Evolutionary conservation across 2,888 invertebrate species (phyloP).

Genomic region (Cordilura impudica): DNA sequence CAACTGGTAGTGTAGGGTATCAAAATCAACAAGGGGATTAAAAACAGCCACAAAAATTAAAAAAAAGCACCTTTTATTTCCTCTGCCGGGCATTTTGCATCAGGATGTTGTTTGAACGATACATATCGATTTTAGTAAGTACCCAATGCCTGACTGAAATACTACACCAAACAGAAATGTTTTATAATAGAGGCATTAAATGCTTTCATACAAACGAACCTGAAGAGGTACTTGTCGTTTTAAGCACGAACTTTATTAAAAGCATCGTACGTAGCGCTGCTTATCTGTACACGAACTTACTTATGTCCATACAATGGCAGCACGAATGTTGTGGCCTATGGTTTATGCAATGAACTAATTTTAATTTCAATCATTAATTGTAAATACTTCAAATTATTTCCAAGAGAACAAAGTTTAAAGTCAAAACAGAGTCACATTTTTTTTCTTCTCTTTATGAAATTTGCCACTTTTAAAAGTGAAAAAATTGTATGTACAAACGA

Average conservation of each 20-base stretch:
- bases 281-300: background rate
- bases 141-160: slow-evolving; percentile 43
- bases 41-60: slow-evolving; percentile 39
- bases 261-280: background rate
- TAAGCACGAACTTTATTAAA: slow-evolving; percentile 11
- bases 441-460: background rate
- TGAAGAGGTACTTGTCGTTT: slow-evolving; percentile 42
- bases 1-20: too few species aligned
- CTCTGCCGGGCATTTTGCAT: slow-evolving; percentile 37
- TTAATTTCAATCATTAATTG: slow-evolving; percentile 52
- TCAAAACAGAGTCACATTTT: too few species aligned
- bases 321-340: slow-evolving; percentile 14
- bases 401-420: too few species aligned
- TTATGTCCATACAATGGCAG: background rate
- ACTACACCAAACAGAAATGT: slow-evolving; percentile 22
- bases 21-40: too few species aligned
- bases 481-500: slow-evolving; percentile 40
- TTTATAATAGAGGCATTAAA: slow-evolving; percentile 57
- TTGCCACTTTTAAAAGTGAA: background rate
- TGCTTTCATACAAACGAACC: slow-evolving; percentile 48
- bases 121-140: slow-evolving; percentile 54
- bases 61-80: slow-evolving; percentile 49
- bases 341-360: slow-evolving; percentile 45
- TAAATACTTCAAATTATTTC: slow-evolving; percentile 31
- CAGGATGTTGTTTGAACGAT: slow-evolving; percentile 52